Conservation (phyloP, 2,113 vertebrate genomes). For the Donacobius atricapilla region DNA sequence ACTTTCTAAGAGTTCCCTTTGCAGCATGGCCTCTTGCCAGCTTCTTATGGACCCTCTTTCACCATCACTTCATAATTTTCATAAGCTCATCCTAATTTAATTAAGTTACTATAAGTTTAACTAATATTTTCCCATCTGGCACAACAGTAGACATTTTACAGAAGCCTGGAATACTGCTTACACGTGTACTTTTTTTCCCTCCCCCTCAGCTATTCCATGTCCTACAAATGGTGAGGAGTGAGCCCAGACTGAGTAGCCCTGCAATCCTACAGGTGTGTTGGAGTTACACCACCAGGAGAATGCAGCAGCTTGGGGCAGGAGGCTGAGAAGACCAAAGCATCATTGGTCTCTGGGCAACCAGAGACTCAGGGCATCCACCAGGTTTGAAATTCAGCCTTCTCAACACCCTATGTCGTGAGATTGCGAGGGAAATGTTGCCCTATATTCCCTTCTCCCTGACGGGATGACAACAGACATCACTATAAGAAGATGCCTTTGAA, state of each 20-base stretch:
- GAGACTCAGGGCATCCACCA: neutral
- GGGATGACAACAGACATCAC: neutral
- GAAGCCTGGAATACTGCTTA: neutral
- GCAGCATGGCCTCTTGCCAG: neutral
- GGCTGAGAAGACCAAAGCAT: neutral
- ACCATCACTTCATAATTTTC: neutral
- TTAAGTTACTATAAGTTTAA: neutral
- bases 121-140: neutral
- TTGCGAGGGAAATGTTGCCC: neutral
- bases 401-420: neutral
- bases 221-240: neutral
- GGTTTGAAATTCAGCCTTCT: neutral
- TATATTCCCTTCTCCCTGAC: neutral
- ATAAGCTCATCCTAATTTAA: neutral
- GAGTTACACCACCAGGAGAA: neutral
- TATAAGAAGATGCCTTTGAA: neutral
- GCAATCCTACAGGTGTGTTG: neutral
- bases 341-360: neutral
- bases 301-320: neutral
- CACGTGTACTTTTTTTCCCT: fast-evolving
- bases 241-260: neutral
- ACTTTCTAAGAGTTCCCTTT: neutral
- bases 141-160: neutral
- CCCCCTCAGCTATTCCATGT: neutral
- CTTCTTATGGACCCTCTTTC: neutral